Evolutionary conservation across 2,797 vertebrate genomes (phyloP).

Genomic region (Acanthopagrus latus): DNA sequence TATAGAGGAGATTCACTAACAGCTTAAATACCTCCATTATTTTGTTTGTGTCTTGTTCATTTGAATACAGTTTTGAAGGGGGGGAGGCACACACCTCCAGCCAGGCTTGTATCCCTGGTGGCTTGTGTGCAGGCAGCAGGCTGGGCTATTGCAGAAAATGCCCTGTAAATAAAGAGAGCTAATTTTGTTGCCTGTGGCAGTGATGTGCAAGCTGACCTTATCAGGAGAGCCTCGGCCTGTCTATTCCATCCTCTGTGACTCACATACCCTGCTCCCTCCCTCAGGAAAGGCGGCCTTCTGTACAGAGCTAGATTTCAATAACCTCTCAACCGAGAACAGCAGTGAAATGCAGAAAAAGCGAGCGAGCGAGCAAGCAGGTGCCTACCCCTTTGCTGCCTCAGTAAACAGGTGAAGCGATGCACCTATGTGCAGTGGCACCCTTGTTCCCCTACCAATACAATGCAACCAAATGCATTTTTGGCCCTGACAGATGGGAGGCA

Average conservation of each 20-base stretch:
- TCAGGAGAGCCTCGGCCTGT: constrained; percentile 76
- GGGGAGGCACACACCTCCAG: constrained; percentile 24
- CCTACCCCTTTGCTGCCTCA: constrained; percentile 52
- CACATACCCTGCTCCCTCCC: constrained; percentile 63
- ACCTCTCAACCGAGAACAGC: constrained; percentile 67
- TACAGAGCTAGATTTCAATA: constrained; percentile 74
- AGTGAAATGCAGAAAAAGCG: constrained; percentile 57
- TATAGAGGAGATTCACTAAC: constrained; percentile 46
- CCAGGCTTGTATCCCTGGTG: constrained; percentile 41
- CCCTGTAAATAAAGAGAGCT: constrained; percentile 78
- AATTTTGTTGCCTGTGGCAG: constrained; percentile 80
- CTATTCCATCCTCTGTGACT: constrained; percentile 74
- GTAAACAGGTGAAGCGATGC: constrained; percentile 70
- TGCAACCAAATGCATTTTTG: constrained; percentile 56
- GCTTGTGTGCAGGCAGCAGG: constrained; percentile 33
- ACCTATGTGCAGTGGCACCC: constrained; percentile 44
- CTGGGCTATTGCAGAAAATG: constrained; percentile 35
- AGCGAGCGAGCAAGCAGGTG: constrained; percentile 26
- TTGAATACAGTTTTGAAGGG: constrained; percentile 42
- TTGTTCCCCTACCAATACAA: constrained; percentile 41
- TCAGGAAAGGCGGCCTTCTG: constrained; percentile 56
- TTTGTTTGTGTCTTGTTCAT: constrained; percentile 42
- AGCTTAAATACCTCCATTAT: constrained; percentile 36
- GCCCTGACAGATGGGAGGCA: constrained; percentile 22
- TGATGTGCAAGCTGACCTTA: constrained; percentile 84